Evolutionary conservation across 2,888 invertebrate species (phyloP), one percentile per base, ranked within the genome.

Genomic region (Drosophila kambysellisi): DNA sequence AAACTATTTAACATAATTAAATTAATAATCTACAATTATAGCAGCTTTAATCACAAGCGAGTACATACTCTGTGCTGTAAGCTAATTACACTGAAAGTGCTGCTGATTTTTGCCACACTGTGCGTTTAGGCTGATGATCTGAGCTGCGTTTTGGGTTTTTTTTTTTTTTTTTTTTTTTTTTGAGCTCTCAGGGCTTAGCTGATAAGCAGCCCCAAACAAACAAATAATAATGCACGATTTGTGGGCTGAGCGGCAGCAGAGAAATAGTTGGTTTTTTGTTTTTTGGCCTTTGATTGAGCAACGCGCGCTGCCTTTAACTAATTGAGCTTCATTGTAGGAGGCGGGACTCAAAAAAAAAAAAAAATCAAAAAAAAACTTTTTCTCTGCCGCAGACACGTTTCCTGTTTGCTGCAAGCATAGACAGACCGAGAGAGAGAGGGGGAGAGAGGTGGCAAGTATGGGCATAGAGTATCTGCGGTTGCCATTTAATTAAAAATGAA

Each of bases 201-300:
- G 89, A 85, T 85, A 85, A 88, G 85, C 87, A 88, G 77, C 75
- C 84, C 87, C 87, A 82, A 85, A 85, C 89, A 85, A 85, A 85
- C 87, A 85, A 86, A 85, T 86, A 85, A 88, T 88, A 88, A 88
- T 83, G 84, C 87, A 86, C 89, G 80, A 88, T 88, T 85, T 85
- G 81, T 81, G 73, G 73, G 72, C 73, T 62, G 68, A 48, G 46
- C 46, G 46, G 46, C 46, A 58, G 68, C 71, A 57, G 58, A 56
- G 59, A 63, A 67, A 64, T 68, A 50, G 15, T 29, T 50, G 8
- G 3, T 30, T 51, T 25, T 51, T n/a, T 11, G 17, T 32, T 51
- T 53, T 53, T 70, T 61, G 68, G 71, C 54, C 70, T 83, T 79
- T 88, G 85, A 88, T 88, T 88, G 88, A 83, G 86, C 72, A 75